Base-by-base conservation (phyloP, 2,888 invertebrate species). In the Euphydryas editha region DNA sequence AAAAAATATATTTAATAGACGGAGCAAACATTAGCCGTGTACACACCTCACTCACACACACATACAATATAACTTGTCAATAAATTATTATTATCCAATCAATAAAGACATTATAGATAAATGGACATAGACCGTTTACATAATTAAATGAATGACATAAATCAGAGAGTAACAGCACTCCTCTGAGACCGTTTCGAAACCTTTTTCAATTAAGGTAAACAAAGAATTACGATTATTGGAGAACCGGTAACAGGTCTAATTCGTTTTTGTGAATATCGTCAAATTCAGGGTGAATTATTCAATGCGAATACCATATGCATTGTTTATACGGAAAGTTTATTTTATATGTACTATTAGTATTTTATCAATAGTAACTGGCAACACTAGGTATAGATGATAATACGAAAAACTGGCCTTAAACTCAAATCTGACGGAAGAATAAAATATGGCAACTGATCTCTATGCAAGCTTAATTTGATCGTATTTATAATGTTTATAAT, bases 171-270 rank as follows among this genome's bases (percentile, higher is more conserved):
- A 49, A 59, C 18, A 59, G 18, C n/a, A 36, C 49, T 59, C 36
- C 44, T 47, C 46, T 15, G 36, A 24, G 30, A 56, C 36, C 55
- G 10, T 55, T 62, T 15, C 55, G 56, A 56, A 55, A 62, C 62
- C 62, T 56, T 56, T 62, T 62, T 62, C 55, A 56, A 62, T 62
- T 56, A 62, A 36, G 24, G 36, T 17, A 44, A 36, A 62, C 56
- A 62, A 42, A 55, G 55, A 55, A 56, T 46, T 56, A 62, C 56
- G 56, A n/a, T 51, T 20, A 49, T 49, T 49, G 49, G 24, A 47
- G 17, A 49, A 18, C 36, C 15, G 17, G 49, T 49, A 20, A 49
- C 20, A 11, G 15, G 21, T 13, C 49, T 36, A 36, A 59, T 59
- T 47, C 47, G 20, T 17, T 18, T 46, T 47, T 10, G 47, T 47